Base-by-base conservation (phyloP, 1,140 invertebrate species). In the Ptiloglossa arizonensis region DNA sequence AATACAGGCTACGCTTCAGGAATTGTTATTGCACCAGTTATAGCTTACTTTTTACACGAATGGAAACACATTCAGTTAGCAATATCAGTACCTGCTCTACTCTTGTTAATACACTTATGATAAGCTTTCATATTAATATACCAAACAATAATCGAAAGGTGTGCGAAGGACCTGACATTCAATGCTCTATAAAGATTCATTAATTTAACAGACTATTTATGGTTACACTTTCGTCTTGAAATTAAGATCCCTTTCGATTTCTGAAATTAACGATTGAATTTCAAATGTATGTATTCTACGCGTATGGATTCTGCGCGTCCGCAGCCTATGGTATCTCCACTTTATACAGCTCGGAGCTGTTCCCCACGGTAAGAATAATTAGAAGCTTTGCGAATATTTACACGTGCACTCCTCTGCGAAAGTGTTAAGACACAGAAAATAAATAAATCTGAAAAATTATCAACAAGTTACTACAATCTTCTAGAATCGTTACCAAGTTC, bases 281-380 rank as follows among this genome's bases (percentile, higher is more conserved):
- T 48, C 8, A 19, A 35, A 48, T 48, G n/a, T n/a, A n/a, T n/a
- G n/a, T n/a, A n/a, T n/a, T n/a, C n/a, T n/a, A n/a, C n/a, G n/a
- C n/a, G n/a, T n/a, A n/a, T n/a, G 93, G 95, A 81, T 95, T 95
- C 76, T 93, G 93, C 54, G 93, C 95, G 5, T 94, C 94, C 3
- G 93, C 94, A 22, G 93, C 94, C 6, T 96, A 95, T 86, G 93
- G 93, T n/a, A 93, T 95, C 9, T 92, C 94, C 5, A 95, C 95
- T 32, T 89, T 96, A 1, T 95, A 95, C 80, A 94, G 93, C 0
- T 93, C 94, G 1, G 94, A 94, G 81, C 83, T 95, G 2, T 95
- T 94, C 85, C 95, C 95, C 19, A 96, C 95, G 17, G 92, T 91
- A 76, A 88, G 90, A 32, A 27, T 9, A 48, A 46, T 29, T 59